A percentile compares a stretch with the other conserved stretches of the same genome.
These are phyloP conservation scores for Anguilla marmorata DNA, from an alignment of 2,797 vertebrate species.

Conservation along the genomic window DNA sequence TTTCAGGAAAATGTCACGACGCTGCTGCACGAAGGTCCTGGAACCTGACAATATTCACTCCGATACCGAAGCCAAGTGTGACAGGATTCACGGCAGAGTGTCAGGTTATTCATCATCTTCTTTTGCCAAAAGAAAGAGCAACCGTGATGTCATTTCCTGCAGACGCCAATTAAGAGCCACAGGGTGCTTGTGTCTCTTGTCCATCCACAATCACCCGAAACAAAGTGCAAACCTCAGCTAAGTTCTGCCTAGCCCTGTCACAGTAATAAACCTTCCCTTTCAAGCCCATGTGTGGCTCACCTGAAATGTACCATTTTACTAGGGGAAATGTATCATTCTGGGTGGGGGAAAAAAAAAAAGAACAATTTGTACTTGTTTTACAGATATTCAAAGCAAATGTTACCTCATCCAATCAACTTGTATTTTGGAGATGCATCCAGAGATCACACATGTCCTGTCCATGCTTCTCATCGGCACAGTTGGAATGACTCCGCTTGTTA, in stretches of 20 bases:
- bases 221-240: background rate
- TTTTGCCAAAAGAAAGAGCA: conserved; percentile 14
- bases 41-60: conserved; percentile 19
- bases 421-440: background rate
- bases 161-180: conserved; percentile 23
- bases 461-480: background rate
- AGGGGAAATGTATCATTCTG: background rate
- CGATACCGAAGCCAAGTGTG: background rate
- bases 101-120: conserved; percentile 24
- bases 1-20: conserved; percentile 22
- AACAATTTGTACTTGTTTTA: background rate
- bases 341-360: background rate
- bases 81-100: background rate
- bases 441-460: background rate
- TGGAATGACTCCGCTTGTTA: background rate
- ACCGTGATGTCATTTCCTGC: background rate
- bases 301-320: background rate
- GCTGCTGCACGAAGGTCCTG: conserved; percentile 3
- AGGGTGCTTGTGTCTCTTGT: background rate
- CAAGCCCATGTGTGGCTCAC: background rate
- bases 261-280: background rate
- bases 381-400: background rate
- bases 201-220: conserved; percentile 10
- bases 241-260: background rate
- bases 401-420: background rate